These are phyloP conservation scores for Plecotus auritus DNA, from an alignment of 2,113 vertebrate genomes.

Conservation along the genomic window DNA sequence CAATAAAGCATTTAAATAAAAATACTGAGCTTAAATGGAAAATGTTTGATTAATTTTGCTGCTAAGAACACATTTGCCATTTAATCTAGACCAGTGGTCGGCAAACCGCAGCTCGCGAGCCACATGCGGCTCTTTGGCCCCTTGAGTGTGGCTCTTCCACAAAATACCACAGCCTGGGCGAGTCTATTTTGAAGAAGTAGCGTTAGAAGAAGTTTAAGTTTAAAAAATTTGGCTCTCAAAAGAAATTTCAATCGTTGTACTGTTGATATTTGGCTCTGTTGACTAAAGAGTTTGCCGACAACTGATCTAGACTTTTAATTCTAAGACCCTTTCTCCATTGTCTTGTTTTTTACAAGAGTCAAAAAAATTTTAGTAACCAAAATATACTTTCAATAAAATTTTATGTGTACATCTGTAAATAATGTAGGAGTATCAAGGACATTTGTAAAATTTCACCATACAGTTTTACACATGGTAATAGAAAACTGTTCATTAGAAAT, in stretches of 20 bases:
- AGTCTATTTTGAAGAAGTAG: no score
- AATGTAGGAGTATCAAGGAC: constrained; percentile 52
- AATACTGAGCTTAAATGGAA: neutral
- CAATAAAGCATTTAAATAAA: neutral
- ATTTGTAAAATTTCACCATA: constrained; percentile 19
- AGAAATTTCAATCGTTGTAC: no score
- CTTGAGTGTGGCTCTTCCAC: no score
- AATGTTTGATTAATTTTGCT: constrained; percentile 5
- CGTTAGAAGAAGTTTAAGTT: no score
- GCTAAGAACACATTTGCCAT: neutral
- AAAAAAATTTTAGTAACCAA: constrained; percentile 52
- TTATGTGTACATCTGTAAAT: constrained; percentile 28
- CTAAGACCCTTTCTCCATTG: neutral
- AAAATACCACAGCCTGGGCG: no score
- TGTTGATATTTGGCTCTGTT: no score
- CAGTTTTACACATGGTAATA: constrained; percentile 1
- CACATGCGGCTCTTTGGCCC: no score
- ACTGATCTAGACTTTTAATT: neutral
- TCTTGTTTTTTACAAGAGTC: constrained; percentile 6
- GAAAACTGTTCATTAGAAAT: constrained; percentile 3
- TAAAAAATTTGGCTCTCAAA: no score
- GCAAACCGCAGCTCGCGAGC: no score
- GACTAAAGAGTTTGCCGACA: no score
- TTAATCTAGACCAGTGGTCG: neutral
- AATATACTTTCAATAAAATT: constrained; percentile 52